Percentiles rank a stretch among this genome's conserved stretches.
phyloP scores from a whole-genome alignment of 1,140 invertebrate genomes.

The Chlorops oryzae region DNA sequence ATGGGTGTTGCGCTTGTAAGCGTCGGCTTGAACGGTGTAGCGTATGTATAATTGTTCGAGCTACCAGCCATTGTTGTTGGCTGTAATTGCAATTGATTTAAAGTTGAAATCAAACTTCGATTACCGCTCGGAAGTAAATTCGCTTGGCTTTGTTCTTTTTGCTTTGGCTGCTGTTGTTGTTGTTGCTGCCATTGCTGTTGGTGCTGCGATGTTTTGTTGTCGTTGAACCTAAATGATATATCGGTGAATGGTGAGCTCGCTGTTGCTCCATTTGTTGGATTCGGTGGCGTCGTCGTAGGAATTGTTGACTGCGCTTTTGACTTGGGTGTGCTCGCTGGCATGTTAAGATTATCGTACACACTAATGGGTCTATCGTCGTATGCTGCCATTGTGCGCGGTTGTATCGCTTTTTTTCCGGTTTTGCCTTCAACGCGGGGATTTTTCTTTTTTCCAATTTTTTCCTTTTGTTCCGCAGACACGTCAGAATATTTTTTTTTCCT shows the following conservation, averaged over 20 bases:
- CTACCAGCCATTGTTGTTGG: not conserved
- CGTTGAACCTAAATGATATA: conserved; percentile 20
- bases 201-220: conserved; percentile 10
- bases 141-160: too few relatives aligned
- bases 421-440: too few relatives aligned
- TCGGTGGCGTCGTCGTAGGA: too few relatives aligned
- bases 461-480: too few relatives aligned
- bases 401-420: too few relatives aligned
- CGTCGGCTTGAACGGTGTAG: not conserved
- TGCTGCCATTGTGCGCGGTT: conserved; percentile 21
- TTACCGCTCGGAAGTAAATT: too few relatives aligned
- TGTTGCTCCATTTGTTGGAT: conserved; percentile 12
- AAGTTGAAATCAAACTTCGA: too few relatives aligned
- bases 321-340: not conserved
- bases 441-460: too few relatives aligned
- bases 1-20: not conserved
- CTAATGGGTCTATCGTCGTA: conserved; percentile 35
- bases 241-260: conserved; percentile 15
- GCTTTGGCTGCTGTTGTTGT: not conserved
- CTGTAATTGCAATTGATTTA: not conserved
- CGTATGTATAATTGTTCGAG: too few relatives aligned
- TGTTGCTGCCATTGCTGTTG: conserved; percentile 8
- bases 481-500: too few relatives aligned
- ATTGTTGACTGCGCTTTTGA: not conserved
- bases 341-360: conserved; percentile 41